Conservation (phyloP, 2,797 vertebrate genomes). For the Myotis vivesi region DNA sequence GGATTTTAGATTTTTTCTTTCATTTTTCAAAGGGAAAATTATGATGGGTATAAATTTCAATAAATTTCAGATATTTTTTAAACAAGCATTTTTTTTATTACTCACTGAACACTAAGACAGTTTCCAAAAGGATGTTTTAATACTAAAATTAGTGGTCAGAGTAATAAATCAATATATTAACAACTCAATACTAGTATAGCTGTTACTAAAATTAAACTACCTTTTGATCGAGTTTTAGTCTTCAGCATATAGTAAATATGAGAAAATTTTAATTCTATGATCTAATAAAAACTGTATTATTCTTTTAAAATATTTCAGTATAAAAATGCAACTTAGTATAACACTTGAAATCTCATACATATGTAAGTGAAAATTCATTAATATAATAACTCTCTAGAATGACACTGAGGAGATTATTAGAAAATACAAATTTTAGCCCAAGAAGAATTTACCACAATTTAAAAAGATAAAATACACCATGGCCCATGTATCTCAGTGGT, state of each 20-base stretch:
- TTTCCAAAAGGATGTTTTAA: constrained; percentile 40
- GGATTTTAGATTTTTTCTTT: constrained; percentile 53
- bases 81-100: constrained; percentile 37
- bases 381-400: background rate
- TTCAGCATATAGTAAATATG: background rate
- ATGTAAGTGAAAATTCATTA: background rate
- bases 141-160: constrained; percentile 7
- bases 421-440: background rate
- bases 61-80: constrained; percentile 5
- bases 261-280: constrained; percentile 33
- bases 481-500: too few species aligned
- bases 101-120: constrained; percentile 30
- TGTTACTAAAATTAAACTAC: constrained; percentile 51
- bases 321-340: constrained; percentile 14
- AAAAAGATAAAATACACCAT: background rate
- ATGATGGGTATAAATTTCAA: constrained; percentile 48
- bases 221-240: constrained; percentile 19
- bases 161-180: constrained; percentile 21
- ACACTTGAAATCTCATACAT: constrained; percentile 2
- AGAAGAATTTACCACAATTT: constrained; percentile 21
- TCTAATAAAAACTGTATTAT: constrained; percentile 3
- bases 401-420: constrained; percentile 25
- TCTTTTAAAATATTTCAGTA: constrained; percentile 49
- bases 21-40: constrained; percentile 50
- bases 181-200: background rate